A percentile compares a stretch with the other conserved stretches of the same genome.
phyloP scores from a whole-genome alignment of 2,797 vertebrate genomes.

The Streptopelia turtur region DNA sequence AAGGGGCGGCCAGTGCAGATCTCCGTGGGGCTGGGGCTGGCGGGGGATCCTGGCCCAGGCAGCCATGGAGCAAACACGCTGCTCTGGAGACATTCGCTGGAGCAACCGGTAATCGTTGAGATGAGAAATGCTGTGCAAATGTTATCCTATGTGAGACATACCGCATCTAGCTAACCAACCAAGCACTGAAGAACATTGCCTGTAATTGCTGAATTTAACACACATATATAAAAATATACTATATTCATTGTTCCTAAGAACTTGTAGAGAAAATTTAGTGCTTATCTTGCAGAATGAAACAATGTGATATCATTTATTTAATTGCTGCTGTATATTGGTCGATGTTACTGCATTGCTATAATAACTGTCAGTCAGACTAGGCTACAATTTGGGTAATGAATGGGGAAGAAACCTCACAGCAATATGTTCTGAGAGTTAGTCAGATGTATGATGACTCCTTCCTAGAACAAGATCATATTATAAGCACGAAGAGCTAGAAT shows the following conservation, averaged over 20 bases:
- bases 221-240: background rate
- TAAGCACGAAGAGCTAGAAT: background rate
- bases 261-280: background rate
- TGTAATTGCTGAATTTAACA: background rate
- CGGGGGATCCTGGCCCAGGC: background rate
- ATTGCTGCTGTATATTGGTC: background rate
- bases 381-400: background rate
- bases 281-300: background rate
- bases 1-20: background rate
- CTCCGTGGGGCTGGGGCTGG: background rate
- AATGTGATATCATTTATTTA: background rate
- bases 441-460: background rate
- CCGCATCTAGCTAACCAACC: background rate
- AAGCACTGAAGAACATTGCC: background rate
- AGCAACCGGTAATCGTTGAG: background rate
- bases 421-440: background rate
- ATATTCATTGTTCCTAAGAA: background rate
- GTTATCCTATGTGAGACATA: background rate
- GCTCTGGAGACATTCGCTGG: background rate
- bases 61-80: background rate
- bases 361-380: background rate
- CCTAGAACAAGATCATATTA: background rate
- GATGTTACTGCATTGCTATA: background rate
- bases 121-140: background rate
- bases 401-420: background rate